Percentiles rank a stretch among this genome's conserved stretches.
Evolutionary conservation across 2,113 vertebrate species (phyloP).

Genomic region (Petrocephalus microphthalmus): DNA sequence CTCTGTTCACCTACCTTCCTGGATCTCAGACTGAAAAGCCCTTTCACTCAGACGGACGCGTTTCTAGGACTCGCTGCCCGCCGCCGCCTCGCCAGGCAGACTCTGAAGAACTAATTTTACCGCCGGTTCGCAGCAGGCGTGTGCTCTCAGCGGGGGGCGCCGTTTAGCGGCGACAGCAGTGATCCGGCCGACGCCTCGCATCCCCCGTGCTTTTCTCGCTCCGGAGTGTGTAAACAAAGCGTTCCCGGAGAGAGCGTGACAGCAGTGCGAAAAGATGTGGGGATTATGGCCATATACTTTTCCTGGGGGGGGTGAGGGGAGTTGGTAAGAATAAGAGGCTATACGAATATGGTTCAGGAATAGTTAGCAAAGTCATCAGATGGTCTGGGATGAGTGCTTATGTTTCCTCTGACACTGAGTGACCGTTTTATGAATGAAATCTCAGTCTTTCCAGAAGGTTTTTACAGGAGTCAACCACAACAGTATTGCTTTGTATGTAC

Average conservation of each 20-base stretch:
- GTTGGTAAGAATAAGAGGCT: neutral
- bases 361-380: neutral
- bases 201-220: neutral
- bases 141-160: neutral
- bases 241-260: neutral
- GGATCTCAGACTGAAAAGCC: neutral
- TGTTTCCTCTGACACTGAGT: neutral
- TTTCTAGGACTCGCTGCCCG: neutral
- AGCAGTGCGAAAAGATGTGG: neutral
- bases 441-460: neutral
- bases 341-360: neutral
- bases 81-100: neutral
- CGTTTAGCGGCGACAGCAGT: neutral
- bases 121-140: neutral
- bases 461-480: neutral
- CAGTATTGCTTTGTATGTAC: neutral
- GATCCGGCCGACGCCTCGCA: neutral
- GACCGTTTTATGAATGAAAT: neutral
- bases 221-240: neutral
- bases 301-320: neutral
- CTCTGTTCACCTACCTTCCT: neutral
- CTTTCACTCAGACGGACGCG: neutral
- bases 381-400: neutral
- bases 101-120: neutral
- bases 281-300: neutral